phyloP scores from a whole-genome alignment of 2,888 invertebrate genomes.

The Desoria tigrina region DNA sequence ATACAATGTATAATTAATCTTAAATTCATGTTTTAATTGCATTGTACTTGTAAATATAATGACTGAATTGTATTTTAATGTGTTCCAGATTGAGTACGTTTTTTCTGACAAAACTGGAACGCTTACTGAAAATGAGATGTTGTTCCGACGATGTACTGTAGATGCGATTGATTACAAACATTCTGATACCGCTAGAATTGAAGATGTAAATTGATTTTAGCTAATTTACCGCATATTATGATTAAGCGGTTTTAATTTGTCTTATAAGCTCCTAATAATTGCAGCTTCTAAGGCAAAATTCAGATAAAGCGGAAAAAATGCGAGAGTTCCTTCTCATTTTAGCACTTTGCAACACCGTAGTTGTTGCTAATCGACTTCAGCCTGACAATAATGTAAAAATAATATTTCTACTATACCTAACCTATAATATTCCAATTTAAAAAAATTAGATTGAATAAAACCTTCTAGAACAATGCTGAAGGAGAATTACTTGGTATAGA shows the following conservation, averaged over 20 bases:
- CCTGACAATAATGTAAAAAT: conserved; percentile 62
- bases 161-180: conserved; percentile 66
- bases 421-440: conserved; percentile 1
- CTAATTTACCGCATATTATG: not conserved
- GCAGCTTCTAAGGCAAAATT: not conserved
- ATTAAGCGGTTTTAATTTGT: not conserved
- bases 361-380: conserved; percentile 83
- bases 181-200: conserved; percentile 63
- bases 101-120: conserved; percentile 97
- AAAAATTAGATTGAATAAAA: not conserved
- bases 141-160: conserved; percentile 72
- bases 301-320: conserved; percentile 59
- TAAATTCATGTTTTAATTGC: not conserved
- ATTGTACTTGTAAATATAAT: too few species aligned
- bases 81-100: conserved; percentile 72
- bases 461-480: conserved; percentile 62
- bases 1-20: not conserved
- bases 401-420: too few species aligned
- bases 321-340: conserved; percentile 85
- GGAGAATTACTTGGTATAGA: conserved; percentile 55
- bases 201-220: conserved; percentile 15
- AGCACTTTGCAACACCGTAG: conserved; percentile 97
- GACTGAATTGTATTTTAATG: not conserved
- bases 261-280: not conserved
- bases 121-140: conserved; percentile 94